phyloP scores from a whole-genome alignment of 2,888 invertebrate species.

The Gerris lacustris region DNA sequence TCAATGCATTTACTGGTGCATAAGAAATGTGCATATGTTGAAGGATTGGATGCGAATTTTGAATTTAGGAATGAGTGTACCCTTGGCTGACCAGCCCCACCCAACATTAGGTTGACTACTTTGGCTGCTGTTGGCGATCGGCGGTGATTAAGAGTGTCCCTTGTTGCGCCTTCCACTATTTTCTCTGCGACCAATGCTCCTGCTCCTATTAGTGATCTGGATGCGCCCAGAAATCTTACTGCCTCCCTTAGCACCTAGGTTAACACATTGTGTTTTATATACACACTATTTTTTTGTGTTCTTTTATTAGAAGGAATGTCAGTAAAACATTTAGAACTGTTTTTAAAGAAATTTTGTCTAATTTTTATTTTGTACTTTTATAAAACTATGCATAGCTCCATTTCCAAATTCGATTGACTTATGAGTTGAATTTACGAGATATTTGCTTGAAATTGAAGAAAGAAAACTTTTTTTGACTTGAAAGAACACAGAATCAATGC shows the following conservation, averaged over 20 bases:
- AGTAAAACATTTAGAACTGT: no score
- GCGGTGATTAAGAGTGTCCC: neutral
- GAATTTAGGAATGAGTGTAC: neutral
- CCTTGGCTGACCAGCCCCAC: neutral
- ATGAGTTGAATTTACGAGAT: no score
- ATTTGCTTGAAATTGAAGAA: no score
- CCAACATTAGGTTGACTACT: constrained; percentile 1
- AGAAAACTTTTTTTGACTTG: no score
- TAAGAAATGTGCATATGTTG: neutral
- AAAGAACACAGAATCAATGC: constrained; percentile 14
- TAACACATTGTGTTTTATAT: no score
- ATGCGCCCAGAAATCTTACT: constrained; percentile 14
- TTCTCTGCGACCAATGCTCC: constrained; percentile 16
- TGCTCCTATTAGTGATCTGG: neutral
- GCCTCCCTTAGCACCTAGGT: constrained; percentile 16
- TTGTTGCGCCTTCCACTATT: constrained; percentile 15
- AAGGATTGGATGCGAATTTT: neutral
- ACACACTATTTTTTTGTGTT: no score
- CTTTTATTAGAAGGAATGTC: no score
- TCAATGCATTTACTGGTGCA: neutral
- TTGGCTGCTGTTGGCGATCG: neutral
- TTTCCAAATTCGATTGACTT: no score
- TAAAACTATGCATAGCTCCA: no score
- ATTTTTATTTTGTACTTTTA: no score
- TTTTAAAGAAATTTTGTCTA: no score